Percentiles rank a stretch among this genome's conserved stretches.
phyloP scores from a whole-genome alignment of 2,113 vertebrate genomes.

The Rhinogobius similis region DNA sequence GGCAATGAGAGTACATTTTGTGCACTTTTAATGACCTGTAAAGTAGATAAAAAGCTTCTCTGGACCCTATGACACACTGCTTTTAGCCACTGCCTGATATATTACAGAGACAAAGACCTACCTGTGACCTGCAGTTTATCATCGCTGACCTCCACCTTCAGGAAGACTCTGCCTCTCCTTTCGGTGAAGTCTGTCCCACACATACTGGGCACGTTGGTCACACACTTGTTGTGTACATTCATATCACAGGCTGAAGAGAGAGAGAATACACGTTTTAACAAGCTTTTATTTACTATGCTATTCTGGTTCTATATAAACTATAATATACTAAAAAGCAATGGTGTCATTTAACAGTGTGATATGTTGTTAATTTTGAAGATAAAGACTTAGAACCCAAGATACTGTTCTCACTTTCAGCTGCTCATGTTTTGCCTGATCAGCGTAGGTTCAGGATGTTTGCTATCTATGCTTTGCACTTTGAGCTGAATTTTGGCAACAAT shows the following conservation, averaged over 20 bases:
- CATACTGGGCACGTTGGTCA: conserved; percentile 94
- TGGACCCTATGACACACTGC: background rate
- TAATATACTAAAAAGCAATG: background rate
- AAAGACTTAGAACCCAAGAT: background rate
- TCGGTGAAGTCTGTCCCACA: conserved; percentile 95
- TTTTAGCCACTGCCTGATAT: background rate
- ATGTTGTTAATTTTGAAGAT: background rate
- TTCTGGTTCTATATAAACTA: background rate
- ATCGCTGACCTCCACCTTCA: conserved; percentile 88
- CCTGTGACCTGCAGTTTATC: conserved; percentile 91
- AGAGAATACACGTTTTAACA: background rate
- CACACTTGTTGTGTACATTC: conserved; percentile 96
- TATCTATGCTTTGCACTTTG: no score
- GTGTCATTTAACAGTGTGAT: background rate
- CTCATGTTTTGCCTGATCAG: background rate
- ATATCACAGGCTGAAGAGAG: conserved; percentile 89
- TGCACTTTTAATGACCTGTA: background rate
- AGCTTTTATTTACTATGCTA: background rate
- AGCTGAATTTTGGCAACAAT: no score
- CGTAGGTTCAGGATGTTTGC: no score
- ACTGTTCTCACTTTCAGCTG: no score
- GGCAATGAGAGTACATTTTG: background rate
- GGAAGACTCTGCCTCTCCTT: conserved; percentile 87
- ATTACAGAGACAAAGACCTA: conserved; percentile 55
- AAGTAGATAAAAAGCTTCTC: background rate